Percentiles rank a stretch among this genome's conserved stretches.
Evolutionary conservation across 1,140 invertebrate genomes (phyloP).

Genomic region (Drosophila bocki): DNA sequence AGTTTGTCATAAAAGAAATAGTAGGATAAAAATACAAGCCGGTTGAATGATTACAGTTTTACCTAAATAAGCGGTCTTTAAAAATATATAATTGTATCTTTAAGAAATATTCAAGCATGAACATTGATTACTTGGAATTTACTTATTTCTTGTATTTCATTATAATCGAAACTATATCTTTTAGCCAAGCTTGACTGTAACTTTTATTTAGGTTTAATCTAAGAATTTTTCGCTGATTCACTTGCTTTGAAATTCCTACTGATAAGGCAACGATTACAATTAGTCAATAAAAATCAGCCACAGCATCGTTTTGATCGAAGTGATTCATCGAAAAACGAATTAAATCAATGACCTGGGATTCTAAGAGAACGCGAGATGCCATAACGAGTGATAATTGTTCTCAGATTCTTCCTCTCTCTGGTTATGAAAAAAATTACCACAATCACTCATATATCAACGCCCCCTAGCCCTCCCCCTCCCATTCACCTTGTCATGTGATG

Average conservation of each 20-base stretch:
- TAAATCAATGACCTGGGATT: conserved; percentile 27
- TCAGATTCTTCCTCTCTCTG: neutral
- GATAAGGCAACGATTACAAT: conserved; percentile 25
- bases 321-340: conserved; percentile 37
- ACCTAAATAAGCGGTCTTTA: neutral
- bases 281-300: neutral
- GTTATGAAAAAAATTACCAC: conserved; percentile 14
- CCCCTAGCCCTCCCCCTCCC: neutral
- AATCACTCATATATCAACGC: conserved; percentile 28
- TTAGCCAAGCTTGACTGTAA: neutral
- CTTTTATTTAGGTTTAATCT: neutral
- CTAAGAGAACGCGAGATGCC: conserved; percentile 13
- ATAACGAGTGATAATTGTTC: conserved; percentile 23
- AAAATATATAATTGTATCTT: neutral
- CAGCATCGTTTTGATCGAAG: conserved; percentile 13
- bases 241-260: neutral
- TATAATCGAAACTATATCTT: neutral
- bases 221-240: conserved; percentile 19
- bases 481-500: conserved; percentile 41
- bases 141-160: neutral
- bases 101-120: no score
- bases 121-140: no score
- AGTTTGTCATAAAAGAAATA: conserved; percentile 63
- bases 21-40: conserved; percentile 19
- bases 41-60: conserved; percentile 17